A percentile compares a stretch with the other conserved stretches of the same genome.
phyloP scores from a whole-genome alignment of 2,113 vertebrate species.

The Pimephales promelas region DNA sequence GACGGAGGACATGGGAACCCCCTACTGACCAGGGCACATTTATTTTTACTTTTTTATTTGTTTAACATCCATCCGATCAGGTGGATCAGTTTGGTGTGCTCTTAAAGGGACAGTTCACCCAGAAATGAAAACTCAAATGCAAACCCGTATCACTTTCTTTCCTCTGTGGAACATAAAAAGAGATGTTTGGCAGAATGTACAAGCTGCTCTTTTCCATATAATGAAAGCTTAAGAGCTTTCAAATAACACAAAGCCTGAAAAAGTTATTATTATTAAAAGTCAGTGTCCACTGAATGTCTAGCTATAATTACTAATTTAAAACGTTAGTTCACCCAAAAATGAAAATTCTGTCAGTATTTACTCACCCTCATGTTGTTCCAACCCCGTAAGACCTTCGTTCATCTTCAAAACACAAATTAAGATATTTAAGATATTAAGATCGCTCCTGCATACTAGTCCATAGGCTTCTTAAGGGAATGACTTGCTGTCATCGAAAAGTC shows the following conservation, averaged over 20 bases:
- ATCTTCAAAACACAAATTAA: too few species aligned
- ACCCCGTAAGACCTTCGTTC: too few species aligned
- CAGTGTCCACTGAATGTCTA: neutral
- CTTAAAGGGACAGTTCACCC: constrained; percentile 20
- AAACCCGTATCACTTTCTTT: neutral
- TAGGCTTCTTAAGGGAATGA: too few species aligned
- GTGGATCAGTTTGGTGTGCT: neutral
- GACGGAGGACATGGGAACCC: constrained; percentile 32
- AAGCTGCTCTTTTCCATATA: neutral
- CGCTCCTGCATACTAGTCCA: too few species aligned
- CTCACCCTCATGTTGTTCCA: too few species aligned
- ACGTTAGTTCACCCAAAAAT: too few species aligned
- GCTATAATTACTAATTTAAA: neutral
- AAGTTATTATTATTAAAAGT: neutral
- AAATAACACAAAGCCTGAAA: neutral
- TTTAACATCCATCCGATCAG: neutral
- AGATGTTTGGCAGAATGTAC: neutral
- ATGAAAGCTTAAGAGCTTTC: neutral
- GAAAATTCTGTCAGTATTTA: too few species aligned
- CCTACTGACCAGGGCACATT: neutral
- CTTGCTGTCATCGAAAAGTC: too few species aligned
- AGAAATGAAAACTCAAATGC: neutral
- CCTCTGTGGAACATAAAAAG: neutral
- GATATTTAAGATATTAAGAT: too few species aligned
- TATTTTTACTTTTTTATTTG: constrained; percentile 37